Evolutionary conservation across 2,113 vertebrate species (phyloP), one percentile per base, ranked within the genome.

Genomic region (Myrmecobius fasciatus): DNA sequence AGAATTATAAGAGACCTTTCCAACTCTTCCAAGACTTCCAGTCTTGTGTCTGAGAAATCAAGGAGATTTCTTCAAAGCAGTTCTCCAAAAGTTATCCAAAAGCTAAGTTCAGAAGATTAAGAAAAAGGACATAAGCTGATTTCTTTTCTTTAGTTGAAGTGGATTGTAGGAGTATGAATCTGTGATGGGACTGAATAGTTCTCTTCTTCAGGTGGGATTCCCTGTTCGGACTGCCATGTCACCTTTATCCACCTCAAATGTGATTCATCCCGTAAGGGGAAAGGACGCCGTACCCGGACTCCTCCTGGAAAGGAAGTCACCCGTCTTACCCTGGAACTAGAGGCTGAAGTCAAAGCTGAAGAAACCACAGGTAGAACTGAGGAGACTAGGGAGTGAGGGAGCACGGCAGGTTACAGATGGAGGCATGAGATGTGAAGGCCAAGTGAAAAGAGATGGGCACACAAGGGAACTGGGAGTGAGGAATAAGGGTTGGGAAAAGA

Each of bases 201-300:
- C 51, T 51, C 0, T 22, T 9, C 98, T 99, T 98, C 98, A 53
- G 98, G 99, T 47, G 98, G 98, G 28, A 98, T 98, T 51, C 98
- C 99, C 31, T 99, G 99, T 98, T 99, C 98, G 75, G 99, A 99
- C 98, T 99, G 99, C 98, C 98, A 99, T 95, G 99, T 99, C 60
- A 99, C 99, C 75, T 99, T 99, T 28, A 99, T 99, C 94, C 99
- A 99, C 98, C 99, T 99, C 92, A 99, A 99, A 97, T 99, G 99
- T 0, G 99, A 99, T 98, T 99, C 99, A 0, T 99, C 99, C 92
- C 99, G 99, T 98, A 99, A 99, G 97, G 96, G 98, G 96, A 97
- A 97, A 95, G 99, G 98, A 43, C 99, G 99, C 0, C 98, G 99
- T 12, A 99, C 99, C 92, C 99, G 99, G 52, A 99, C 99, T 98